These are phyloP conservation scores for Pavo muticus DNA, from an alignment of 2,113 vertebrate species.

Conservation along the genomic window DNA sequence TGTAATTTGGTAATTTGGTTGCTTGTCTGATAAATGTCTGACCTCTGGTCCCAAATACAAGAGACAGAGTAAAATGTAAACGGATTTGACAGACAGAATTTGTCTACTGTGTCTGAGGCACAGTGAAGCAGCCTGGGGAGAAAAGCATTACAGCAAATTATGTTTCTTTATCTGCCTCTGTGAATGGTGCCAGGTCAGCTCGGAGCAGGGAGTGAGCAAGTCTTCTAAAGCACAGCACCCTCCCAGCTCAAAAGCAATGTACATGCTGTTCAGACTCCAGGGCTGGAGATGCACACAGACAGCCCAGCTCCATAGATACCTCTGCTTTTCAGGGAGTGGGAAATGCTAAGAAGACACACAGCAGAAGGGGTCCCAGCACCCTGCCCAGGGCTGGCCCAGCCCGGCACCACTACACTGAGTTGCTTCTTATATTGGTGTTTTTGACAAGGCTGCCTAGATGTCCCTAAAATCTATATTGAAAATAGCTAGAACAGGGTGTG, in stretches of 20 bases:
- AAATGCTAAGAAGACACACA: fast-evolving
- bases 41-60: slow-evolving; percentile 57
- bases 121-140: slow-evolving; percentile 28
- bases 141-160: slow-evolving; percentile 63
- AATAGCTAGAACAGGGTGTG: background rate
- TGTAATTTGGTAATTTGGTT: slow-evolving; percentile 55
- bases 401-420: background rate
- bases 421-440: fast-evolving
- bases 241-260: background rate
- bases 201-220: background rate
- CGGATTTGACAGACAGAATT: slow-evolving; percentile 68
- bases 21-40: slow-evolving; percentile 64
- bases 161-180: slow-evolving; percentile 43
- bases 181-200: slow-evolving; percentile 1
- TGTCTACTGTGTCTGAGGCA: slow-evolving; percentile 39
- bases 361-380: background rate
- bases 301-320: background rate
- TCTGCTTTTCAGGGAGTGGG: background rate
- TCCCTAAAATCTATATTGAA: background rate
- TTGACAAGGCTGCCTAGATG: background rate
- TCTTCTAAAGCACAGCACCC: background rate
- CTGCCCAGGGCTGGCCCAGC: background rate
- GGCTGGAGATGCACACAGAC: background rate
- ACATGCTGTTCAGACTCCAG: background rate
- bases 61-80: slow-evolving; percentile 60